Evolutionary conservation across 2,888 invertebrate genomes (phyloP).

Genomic region (Agrochola litura): DNA sequence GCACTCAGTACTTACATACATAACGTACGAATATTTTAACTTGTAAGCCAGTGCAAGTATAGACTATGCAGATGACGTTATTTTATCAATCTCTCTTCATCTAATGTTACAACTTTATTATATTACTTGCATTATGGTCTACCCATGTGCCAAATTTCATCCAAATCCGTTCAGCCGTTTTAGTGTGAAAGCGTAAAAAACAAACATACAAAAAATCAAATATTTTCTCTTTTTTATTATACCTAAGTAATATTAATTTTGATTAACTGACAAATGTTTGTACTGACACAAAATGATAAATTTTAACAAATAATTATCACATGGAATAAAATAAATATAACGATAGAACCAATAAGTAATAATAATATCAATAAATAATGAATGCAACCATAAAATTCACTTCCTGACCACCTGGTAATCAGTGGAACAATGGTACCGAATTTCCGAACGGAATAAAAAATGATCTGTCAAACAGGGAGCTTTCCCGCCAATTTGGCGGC

Average conservation of each 20-base stretch:
- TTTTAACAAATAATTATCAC: neutral
- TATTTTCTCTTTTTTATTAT: no score
- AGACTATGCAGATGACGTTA: neutral
- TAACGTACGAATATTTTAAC: neutral
- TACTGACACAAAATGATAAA: neutral
- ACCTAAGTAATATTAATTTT: no score
- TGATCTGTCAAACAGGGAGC: conserved; percentile 86
- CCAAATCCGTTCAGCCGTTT: no score
- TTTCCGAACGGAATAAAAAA: conserved; percentile 87
- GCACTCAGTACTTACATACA: no score
- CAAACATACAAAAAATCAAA: no score
- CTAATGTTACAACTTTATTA: neutral
- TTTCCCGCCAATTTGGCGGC: conserved; percentile 88
- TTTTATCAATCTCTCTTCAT: neutral
- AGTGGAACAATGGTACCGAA: conserved; percentile 83
- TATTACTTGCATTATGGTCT: no score
- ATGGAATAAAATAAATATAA: neutral
- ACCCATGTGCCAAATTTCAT: no score
- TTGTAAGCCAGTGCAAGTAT: neutral
- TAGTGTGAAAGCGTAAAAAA: no score
- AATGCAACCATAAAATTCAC: conserved; percentile 72
- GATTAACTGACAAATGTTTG: neutral
- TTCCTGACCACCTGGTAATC: conserved; percentile 87
- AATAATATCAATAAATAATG: conserved; percentile 44
- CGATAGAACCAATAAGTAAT: conserved; percentile 13